Evolutionary conservation across 2,888 invertebrate genomes (phyloP).

Genomic region (Eupithecia subumbrata): DNA sequence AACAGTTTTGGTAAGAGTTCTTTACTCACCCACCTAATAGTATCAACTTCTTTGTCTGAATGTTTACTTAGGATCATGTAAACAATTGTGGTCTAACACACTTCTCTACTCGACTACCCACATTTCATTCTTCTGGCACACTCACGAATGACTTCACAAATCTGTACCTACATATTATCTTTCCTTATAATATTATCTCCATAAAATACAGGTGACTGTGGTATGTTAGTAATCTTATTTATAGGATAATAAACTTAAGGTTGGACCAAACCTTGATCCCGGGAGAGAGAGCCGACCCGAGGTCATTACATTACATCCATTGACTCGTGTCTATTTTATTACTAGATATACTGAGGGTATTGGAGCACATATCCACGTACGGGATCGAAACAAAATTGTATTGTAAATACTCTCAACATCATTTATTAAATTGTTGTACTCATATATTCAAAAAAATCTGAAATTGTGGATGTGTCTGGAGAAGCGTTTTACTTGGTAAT

Average conservation of each 20-base stretch:
- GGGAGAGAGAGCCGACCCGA: slow-evolving; percentile 51
- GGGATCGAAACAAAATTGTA: slow-evolving; percentile 31
- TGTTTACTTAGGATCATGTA: slow-evolving; percentile 7
- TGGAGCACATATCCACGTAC: slow-evolving; percentile 30
- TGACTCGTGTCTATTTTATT: slow-evolving; percentile 58
- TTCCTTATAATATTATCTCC: slow-evolving; percentile 16
- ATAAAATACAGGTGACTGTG: slow-evolving; percentile 29
- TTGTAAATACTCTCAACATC: slow-evolving; percentile 20
- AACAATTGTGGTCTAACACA: neutral
- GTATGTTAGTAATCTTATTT: slow-evolving; percentile 39
- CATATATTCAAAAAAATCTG: neutral
- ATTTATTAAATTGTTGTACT: neutral
- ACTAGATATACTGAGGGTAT: slow-evolving; percentile 41
- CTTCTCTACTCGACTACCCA: neutral
- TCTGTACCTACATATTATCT: slow-evolving; percentile 7
- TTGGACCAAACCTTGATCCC: slow-evolving; percentile 59
- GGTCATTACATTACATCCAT: slow-evolving; percentile 61
- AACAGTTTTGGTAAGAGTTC: slow-evolving; percentile 1
- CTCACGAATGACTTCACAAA: slow-evolving; percentile 6
- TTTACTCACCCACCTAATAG: neutral
- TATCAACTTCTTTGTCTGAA: neutral
- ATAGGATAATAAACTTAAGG: slow-evolving; percentile 60
- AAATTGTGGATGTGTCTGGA: neutral
- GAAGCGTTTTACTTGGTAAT: neutral
- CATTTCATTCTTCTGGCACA: slow-evolving; percentile 1